A percentile compares a stretch with the other conserved stretches of the same genome.
phyloP scores from a whole-genome alignment of 2,113 vertebrate genomes.

The Toxotes jaculatrix region DNA sequence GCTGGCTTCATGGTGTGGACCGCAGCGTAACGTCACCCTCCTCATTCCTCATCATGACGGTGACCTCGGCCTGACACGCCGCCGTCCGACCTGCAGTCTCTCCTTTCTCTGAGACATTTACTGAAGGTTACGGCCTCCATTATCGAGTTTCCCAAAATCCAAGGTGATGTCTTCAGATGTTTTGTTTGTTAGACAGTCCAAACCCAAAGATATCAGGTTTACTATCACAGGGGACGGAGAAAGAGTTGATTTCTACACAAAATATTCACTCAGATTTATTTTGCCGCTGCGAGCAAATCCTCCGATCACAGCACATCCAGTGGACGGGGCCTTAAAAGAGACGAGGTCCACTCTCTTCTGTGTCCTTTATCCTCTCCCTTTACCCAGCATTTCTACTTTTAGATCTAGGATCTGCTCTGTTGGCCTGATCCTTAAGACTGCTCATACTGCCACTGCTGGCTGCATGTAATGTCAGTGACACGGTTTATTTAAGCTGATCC shows the following conservation, averaged over 20 bases:
- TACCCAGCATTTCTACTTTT: background rate
- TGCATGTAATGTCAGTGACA: background rate
- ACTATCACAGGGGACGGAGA: too few relatives aligned
- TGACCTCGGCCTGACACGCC: slow-evolving; percentile 31
- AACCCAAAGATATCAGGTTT: too few relatives aligned
- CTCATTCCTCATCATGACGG: slow-evolving; percentile 31
- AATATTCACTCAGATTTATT: background rate
- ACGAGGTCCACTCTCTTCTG: too few relatives aligned
- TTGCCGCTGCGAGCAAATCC: too few relatives aligned
- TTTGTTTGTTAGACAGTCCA: too few relatives aligned
- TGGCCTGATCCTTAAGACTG: background rate
- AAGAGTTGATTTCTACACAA: too few relatives aligned
- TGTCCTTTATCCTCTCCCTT: background rate
- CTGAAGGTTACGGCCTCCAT: slow-evolving; percentile 31
- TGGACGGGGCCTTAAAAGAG: too few relatives aligned
- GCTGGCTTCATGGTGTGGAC: background rate
- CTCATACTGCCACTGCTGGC: too few relatives aligned
- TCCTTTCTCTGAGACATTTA: slow-evolving; percentile 19
- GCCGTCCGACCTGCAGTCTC: background rate
- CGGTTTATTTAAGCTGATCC: slow-evolving; percentile 40
- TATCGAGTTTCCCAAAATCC: background rate
- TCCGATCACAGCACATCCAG: too few relatives aligned
- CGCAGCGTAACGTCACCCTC: background rate
- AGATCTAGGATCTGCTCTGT: background rate
- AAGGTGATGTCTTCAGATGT: too few relatives aligned